A percentile compares a stretch with the other conserved stretches of the same genome.
Evolutionary conservation across 2,113 vertebrate species (phyloP).

Genomic region (Prinia subflava): DNA sequence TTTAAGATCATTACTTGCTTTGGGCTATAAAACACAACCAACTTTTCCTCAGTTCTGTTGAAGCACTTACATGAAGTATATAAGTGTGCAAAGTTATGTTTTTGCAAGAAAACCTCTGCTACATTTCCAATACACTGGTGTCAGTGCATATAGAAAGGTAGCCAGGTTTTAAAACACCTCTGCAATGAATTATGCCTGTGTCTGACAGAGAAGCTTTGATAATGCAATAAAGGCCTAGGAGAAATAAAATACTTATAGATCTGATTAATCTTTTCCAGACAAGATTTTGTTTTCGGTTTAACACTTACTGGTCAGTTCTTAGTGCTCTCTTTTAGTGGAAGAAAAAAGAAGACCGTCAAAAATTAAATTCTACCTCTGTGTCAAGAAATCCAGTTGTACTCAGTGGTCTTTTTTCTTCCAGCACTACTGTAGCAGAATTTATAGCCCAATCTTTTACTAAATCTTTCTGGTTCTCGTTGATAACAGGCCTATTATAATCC

Average conservation of each 20-base stretch:
- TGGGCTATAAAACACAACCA: conserved; percentile 32
- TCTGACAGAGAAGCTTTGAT: neutral
- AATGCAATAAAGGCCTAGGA: neutral
- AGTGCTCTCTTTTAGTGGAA: conserved; percentile 59
- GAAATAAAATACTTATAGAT: conserved; percentile 11
- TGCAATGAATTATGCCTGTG: neutral
- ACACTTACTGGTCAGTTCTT: conserved; percentile 40
- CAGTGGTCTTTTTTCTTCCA: conserved; percentile 78
- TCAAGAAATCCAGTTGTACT: conserved; percentile 77
- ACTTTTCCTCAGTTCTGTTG: neutral
- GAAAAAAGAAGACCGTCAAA: conserved; percentile 58
- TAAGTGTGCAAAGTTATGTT: neutral
- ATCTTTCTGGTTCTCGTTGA: conserved; percentile 79
- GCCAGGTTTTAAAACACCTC: neutral
- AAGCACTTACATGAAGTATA: neutral
- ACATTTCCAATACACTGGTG: neutral
- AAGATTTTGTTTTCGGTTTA: conserved; percentile 29
- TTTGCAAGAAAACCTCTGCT: neutral
- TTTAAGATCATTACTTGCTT: neutral
- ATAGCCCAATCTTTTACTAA: conserved; percentile 80
- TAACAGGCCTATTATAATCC: conserved; percentile 82
- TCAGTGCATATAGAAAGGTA: neutral
- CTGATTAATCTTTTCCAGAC: neutral
- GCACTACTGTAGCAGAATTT: conserved; percentile 74
- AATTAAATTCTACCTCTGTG: conserved; percentile 81